Evolutionary conservation across 1,140 invertebrate species (phyloP), one percentile per base, ranked within the genome.

Genomic region (Leptinotarsa undecemlineata): DNA sequence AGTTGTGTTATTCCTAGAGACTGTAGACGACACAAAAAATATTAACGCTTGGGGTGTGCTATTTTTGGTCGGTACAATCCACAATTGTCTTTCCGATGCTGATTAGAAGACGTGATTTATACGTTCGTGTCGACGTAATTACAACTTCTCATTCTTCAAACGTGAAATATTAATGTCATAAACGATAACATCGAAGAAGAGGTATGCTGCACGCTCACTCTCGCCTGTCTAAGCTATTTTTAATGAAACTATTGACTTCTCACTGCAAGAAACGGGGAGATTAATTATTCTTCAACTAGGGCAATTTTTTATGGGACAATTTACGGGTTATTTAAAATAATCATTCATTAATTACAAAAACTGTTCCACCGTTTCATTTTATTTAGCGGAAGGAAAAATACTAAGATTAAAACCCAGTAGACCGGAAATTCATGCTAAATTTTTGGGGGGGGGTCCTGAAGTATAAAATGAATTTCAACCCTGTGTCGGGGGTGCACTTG

Each of bases 1-100:
- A 74, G 71, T 78, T 78, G 74, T 78, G 77, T 78, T 78, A 78
- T 78, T 78, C 77, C 74, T 75, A 78, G 77, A 78, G 72, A 61
- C 64, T 61, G 71, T 75, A 78, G 74, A 78, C 77, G 74, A 78
- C 74, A 78, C 77, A 76, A 78, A 74, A 76, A 73, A 73, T 75
- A 73, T 75, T 78, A 75, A 74, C 77, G 77, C 61, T 68, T 74
- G 51, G 62, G 73, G 76, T 67, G 70, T 66, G 61, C 72, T 77
- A 78, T 78, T 76, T 78, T 78, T 48, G 75, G 74, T 51, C 68
- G 42, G n/a, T 13, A 71, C 69, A 71, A 71, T 71, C 57, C 57
- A 60, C 74, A 66, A 78, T 75, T 77, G 76, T 77, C 76, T 77
- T 74, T 19, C 26, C 26, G 68, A 71, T 67, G 42, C 68, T 77